These are phyloP conservation scores for Thecocarcelia acutangulata DNA, from an alignment of 2,888 invertebrate species.

Conservation along the genomic window DNA sequence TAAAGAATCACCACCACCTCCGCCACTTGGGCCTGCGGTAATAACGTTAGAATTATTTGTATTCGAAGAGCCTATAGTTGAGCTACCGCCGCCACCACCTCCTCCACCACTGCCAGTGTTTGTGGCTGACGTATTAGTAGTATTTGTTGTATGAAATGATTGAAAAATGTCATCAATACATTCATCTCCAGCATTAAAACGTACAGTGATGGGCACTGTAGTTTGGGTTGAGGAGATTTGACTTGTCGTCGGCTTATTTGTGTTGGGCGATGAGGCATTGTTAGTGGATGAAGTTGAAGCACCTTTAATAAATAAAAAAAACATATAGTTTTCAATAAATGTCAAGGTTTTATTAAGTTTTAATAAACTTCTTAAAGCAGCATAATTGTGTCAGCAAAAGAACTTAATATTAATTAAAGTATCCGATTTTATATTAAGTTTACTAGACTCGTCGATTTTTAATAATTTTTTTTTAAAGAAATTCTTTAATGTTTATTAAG, in stretches of 20 bases:
- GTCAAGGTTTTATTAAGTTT: not conserved
- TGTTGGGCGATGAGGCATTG: conserved; percentile 62
- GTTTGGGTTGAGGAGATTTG: conserved; percentile 74
- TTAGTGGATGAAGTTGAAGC: conserved; percentile 66
- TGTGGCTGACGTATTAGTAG: conserved; percentile 66
- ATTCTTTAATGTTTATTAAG: no score
- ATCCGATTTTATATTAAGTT: no score
- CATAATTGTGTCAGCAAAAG: not conserved
- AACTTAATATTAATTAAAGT: not conserved
- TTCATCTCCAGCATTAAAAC: conserved; percentile 81
- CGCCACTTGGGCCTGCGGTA: conserved; percentile 66
- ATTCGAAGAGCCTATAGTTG: conserved; percentile 59
- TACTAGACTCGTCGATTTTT: no score
- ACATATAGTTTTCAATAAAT: conserved; percentile 22
- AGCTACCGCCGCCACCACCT: conserved; percentile 70
- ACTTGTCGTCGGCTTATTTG: conserved; percentile 70
- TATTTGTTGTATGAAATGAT: conserved; percentile 77
- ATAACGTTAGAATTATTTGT: conserved; percentile 69
- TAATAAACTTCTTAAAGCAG: no score
- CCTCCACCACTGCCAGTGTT: conserved; percentile 71
- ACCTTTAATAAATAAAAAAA: conserved; percentile 21
- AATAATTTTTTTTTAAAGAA: no score
- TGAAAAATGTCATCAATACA: conserved; percentile 80
- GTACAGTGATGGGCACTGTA: conserved; percentile 80
- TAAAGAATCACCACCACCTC: conserved; percentile 75